phyloP scores from a whole-genome alignment of 1,140 invertebrate genomes.

The Pemphigus obesinymphae region DNA sequence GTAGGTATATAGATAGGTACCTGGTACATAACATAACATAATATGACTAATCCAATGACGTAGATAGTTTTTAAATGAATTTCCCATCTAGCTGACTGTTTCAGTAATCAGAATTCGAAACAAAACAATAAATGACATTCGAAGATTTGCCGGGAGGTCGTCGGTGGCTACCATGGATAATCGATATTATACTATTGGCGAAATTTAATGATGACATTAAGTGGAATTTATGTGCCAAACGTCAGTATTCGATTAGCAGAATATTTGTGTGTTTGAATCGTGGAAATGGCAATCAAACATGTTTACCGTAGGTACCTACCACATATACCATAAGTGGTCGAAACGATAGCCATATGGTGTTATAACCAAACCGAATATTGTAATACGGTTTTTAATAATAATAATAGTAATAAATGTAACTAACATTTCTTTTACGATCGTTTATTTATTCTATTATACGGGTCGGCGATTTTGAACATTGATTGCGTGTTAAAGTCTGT shows the following conservation, averaged over 20 bases:
- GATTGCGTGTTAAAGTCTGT: neutral
- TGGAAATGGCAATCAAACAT: neutral
- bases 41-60: neutral
- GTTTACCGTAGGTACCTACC: no score
- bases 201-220: neutral
- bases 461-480: neutral
- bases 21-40: no score
- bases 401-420: no score
- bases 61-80: slow-evolving; percentile 5
- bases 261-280: no score
- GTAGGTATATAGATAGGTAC: neutral
- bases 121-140: neutral
- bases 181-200: neutral
- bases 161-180: neutral
- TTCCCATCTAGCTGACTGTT: neutral
- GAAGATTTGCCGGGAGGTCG: neutral
- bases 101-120: neutral
- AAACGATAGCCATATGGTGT: no score
- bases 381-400: no score
- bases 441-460: neutral
- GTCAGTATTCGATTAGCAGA: neutral
- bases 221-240: neutral
- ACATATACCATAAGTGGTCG: no score
- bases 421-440: neutral
- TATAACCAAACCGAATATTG: no score